Evolutionary conservation across 2,113 vertebrate species (phyloP), one percentile per base, ranked within the genome.

Genomic region (Papio anubis): DNA sequence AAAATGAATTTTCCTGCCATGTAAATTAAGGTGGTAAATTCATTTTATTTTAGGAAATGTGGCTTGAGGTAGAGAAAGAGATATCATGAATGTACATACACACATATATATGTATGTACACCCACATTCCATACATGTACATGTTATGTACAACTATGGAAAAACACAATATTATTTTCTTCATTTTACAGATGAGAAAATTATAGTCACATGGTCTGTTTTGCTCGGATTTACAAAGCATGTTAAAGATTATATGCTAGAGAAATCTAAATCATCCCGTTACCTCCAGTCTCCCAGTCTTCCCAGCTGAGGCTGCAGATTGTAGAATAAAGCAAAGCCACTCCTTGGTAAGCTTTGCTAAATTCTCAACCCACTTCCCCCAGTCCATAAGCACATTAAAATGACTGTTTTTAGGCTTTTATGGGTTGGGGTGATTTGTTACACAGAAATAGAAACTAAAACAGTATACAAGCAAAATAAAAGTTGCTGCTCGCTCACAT

Each of bases 1-100:
- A 88, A 95, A n/a, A 35, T 66, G 32, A 94, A 84, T 81, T 88
- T 50, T 76, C 40, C 57, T 78, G 55, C 61, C 70, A 90, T 91
- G 61, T 83, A 95, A 88, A 1, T n/a, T 48, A 17, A 75, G 14
- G 2, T 88, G 16, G 38, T 40, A 35, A 88, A 52, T 43, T 87
- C 43, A 27, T 43, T 83, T 92, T 78, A 80, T 83, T 86, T 76
- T 72, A 88, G 72, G 48, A 94, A 84, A 32, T 55, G 1, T 79
- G 20, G 70, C 23, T 27, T 92, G 25, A 66, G 66, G 6, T 32
- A 52, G 64, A 73, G 8, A 61, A 27, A 88, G 45, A 83, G 5
- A 55, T 18, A 88, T 32, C 79, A 61, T 20, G 30, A 13, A 32
- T 45, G 1, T 52, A 2, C 32, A 75, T 2, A 64, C 27, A 88